Conservation (phyloP, 2,113 vertebrate species). For the Mionectes macconnelli region DNA sequence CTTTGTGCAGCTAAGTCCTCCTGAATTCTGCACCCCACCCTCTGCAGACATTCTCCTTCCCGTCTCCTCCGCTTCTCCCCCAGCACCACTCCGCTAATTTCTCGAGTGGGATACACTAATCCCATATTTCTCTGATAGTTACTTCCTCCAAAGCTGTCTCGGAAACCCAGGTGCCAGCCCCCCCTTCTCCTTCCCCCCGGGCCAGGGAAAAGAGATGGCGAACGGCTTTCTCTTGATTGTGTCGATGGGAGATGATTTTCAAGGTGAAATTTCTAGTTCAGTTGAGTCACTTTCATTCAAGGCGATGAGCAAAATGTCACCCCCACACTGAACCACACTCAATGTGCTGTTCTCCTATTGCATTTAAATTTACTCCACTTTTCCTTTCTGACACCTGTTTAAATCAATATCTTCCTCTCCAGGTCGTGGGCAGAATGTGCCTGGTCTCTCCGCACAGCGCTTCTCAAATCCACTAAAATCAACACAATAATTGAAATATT, state of each 20-base stretch:
- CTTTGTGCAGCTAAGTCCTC: not conserved
- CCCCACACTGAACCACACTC: slow-evolving; percentile 87
- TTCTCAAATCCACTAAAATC: slow-evolving; percentile 99
- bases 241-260: slow-evolving; percentile 88
- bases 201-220: slow-evolving; percentile 28
- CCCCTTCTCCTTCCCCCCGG: not conserved
- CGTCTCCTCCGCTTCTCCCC: rapidly evolving
- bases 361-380: slow-evolving; percentile 99
- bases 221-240: slow-evolving; percentile 75
- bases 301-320: slow-evolving; percentile 93
- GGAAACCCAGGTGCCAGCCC: not conserved
- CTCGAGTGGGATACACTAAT: not conserved
- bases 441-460: slow-evolving; percentile 90
- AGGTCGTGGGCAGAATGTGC: slow-evolving; percentile 98
- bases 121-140: not conserved
- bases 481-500: slow-evolving; percentile 99
- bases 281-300: slow-evolving; percentile 95
- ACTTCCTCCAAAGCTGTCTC: not conserved
- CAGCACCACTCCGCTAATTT: not conserved
- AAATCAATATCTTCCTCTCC: slow-evolving; percentile 99
- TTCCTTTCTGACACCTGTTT: slow-evolving; percentile 99
- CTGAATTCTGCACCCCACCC: not conserved
- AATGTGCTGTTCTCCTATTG: slow-evolving; percentile 88
- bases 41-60: rapidly evolving
- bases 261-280: slow-evolving; percentile 93